Conservation (phyloP, 2,113 vertebrate species). For the Aramus guarauna region DNA sequence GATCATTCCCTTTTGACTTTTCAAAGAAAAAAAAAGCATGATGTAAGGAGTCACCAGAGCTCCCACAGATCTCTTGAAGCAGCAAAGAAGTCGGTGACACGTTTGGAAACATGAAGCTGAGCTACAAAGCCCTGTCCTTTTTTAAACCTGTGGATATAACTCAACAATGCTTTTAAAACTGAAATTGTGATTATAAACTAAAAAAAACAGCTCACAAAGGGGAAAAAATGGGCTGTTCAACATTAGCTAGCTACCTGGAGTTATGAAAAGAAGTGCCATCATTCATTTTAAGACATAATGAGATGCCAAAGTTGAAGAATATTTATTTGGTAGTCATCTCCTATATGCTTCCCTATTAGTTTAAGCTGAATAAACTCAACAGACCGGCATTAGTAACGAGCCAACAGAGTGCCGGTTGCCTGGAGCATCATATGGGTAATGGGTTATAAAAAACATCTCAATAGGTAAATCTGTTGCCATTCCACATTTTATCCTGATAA, state of each 20-base stretch:
- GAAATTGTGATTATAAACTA: background rate
- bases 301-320: background rate
- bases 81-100: background rate
- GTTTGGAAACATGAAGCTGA: background rate
- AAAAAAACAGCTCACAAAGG: background rate
- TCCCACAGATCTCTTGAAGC: background rate
- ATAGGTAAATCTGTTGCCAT: background rate
- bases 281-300: background rate
- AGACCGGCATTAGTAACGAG: slow-evolving; percentile 6
- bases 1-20: background rate
- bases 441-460: slow-evolving; percentile 14
- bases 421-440: background rate
- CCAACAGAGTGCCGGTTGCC: background rate
- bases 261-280: background rate
- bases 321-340: slow-evolving; percentile 38
- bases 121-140: background rate
- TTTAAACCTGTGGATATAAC: background rate
- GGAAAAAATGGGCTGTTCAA: background rate
- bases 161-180: background rate
- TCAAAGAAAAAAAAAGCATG: background rate
- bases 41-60: background rate
- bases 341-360: background rate
- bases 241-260: background rate
- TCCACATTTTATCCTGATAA: background rate
- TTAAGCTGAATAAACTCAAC: slow-evolving; percentile 25